phyloP scores from a whole-genome alignment of 2,888 invertebrate species.

The Drosophila rubida region DNA sequence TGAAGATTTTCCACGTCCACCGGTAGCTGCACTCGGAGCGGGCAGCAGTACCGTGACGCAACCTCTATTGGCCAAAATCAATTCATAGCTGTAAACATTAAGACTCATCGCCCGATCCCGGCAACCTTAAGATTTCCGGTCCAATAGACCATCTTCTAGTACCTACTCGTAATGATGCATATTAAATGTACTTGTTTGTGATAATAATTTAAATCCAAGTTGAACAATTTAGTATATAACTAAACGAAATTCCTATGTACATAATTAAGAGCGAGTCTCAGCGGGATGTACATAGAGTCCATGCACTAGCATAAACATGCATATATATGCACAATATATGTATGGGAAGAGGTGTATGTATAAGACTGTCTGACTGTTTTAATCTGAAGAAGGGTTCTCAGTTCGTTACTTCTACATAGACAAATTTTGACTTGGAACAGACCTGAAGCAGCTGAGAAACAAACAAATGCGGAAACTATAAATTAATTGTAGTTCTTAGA shows the following conservation, averaged over 20 bases:
- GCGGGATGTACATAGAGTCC: neutral
- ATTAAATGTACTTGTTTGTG: constrained; percentile 75
- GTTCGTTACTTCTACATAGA: neutral
- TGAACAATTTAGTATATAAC: constrained; percentile 68
- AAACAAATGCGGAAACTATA: constrained; percentile 38
- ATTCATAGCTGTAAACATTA: constrained; percentile 72
- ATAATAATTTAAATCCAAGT: constrained; percentile 74
- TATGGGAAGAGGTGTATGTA: constrained; percentile 1
- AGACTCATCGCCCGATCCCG: constrained; percentile 17
- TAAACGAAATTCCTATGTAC: neutral
- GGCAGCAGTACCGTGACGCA: constrained; percentile 74
- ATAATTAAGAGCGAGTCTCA: neutral
- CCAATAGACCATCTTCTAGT: constrained; percentile 25
- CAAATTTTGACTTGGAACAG: neutral
- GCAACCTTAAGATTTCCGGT: constrained; percentile 20
- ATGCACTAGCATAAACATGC: neutral
- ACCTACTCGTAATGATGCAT: constrained; percentile 62
- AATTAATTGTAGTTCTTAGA: constrained; percentile 6
- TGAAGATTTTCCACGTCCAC: constrained; percentile 45
- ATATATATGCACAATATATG: neutral
- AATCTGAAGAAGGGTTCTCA: neutral
- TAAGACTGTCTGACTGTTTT: constrained; percentile 1
- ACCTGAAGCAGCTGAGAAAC: neutral
- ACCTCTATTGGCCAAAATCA: constrained; percentile 82
- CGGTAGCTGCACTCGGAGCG: constrained; percentile 41